These are phyloP conservation scores for Nasonia oneida DNA, from an alignment of 2,888 invertebrate genomes.

Conservation along the genomic window DNA sequence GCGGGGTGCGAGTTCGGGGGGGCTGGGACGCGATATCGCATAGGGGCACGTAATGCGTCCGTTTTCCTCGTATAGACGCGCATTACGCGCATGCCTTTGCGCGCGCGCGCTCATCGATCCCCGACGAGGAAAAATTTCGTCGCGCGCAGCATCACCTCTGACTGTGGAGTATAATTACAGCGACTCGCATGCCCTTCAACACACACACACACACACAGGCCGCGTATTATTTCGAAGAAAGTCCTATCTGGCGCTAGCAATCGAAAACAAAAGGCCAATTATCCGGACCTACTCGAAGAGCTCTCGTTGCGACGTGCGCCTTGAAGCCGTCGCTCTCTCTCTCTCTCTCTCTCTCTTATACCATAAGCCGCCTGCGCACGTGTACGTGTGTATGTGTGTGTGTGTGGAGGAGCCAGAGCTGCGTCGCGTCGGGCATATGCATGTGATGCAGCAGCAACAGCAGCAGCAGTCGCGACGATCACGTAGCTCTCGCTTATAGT, in stretches of 20 bases:
- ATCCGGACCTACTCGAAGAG: conserved; percentile 27
- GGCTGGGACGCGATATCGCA: not conserved
- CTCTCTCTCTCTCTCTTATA: not conserved
- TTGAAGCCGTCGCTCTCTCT: conserved; percentile 10
- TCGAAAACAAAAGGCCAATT: conserved; percentile 57
- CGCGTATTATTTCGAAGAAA: conserved; percentile 45
- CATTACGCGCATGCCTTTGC: too few relatives aligned
- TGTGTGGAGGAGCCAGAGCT: not conserved
- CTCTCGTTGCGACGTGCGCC: not conserved
- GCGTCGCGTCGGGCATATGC: conserved; percentile 48
- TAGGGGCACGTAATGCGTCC: not conserved
- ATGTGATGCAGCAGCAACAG: not conserved
- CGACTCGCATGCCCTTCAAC: not conserved
- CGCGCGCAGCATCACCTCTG: too few relatives aligned
- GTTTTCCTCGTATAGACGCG: not conserved
- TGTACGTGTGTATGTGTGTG: not conserved
- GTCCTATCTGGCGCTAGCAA: conserved; percentile 30
- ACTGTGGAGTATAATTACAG: not conserved
- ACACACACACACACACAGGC: not conserved
- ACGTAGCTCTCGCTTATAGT: conserved; percentile 60
- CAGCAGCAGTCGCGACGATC: conserved; percentile 50
- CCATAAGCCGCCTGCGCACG: not conserved
- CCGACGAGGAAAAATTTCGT: not conserved
- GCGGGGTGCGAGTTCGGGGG: not conserved
- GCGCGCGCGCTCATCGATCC: too few relatives aligned